Base-by-base conservation (phyloP, 1,140 invertebrate species). In the Tachypleus tridentatus region DNA sequence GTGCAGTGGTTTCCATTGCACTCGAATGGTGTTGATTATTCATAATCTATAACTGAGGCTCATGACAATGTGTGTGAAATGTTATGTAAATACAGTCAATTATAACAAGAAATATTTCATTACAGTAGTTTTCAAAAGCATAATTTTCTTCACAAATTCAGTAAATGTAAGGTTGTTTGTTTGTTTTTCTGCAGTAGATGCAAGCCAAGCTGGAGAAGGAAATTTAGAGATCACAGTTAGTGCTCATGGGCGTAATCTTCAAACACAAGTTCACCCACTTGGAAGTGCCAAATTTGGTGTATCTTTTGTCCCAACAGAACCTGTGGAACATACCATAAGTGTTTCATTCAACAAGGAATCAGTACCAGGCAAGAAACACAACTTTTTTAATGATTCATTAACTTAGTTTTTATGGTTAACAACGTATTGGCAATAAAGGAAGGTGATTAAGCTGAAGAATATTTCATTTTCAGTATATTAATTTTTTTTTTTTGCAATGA, bases 191-290 rank as follows among this genome's bases (percentile, higher is more conserved):
- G 9, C 51, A 86, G 95, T 98, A 53, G 94, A 98, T 80, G 95
- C 94, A 5, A 90, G 88, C 69, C 87, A 93, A 77, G 93, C 95
- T 62, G 97, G 97, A 10, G 96, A 98, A 80, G 97, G 97, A 58
- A 98, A 97, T 78, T 79, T 98, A 59, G 96, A 98, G 80, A 97
- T 98, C 54, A 93, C 93, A 47, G 96, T 98, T 68, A 91, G 89
- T 67, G 91, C 91, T 53, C 84, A 91, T 74, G 93, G 93, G 5
- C 84, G 91, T 58, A 96, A 95, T 74, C 93, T 97, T 70, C 93
- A 94, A 11, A 98, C 95, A 49, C 93, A 97, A 84, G 94, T 98
- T n/a, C 91, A 93, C 76, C 90, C 93, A 8, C 87, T 97, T 71
- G 92, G 91, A 70, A 76, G 77, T 51, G 82, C 81, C 54, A 85